Evolutionary conservation across 1,140 invertebrate species (phyloP).

Genomic region (Ephestia elutella): DNA sequence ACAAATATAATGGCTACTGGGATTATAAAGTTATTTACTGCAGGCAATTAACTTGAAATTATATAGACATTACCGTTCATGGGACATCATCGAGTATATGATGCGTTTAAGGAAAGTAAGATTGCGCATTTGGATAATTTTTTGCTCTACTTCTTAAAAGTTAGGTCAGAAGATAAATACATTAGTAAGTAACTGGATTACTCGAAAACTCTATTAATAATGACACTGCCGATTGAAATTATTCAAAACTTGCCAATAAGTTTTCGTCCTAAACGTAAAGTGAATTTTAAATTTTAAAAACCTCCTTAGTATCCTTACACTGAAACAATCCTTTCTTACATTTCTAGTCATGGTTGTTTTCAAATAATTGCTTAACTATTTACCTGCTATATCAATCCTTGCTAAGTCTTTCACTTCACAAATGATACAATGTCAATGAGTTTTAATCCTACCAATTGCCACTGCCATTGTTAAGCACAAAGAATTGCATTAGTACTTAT

Average conservation of each 20-base stretch:
- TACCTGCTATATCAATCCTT: not conserved
- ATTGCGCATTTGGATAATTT: not conserved
- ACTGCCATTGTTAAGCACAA: not conserved
- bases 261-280: too few relatives aligned
- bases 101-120: not conserved
- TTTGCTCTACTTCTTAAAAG: conserved; percentile 6
- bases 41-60: conserved; percentile 51
- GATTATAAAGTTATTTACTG: conserved; percentile 37
- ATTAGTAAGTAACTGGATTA: too few relatives aligned
- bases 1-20: conserved; percentile 15
- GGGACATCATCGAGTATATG: not conserved
- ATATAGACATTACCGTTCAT: conserved; percentile 46
- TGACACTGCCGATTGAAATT: too few relatives aligned
- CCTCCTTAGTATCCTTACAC: too few relatives aligned
- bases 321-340: too few relatives aligned
- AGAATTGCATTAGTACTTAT: conserved; percentile 11
- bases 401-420: not conserved
- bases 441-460: not conserved
- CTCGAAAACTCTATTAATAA: too few relatives aligned
- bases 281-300: too few relatives aligned
- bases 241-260: too few relatives aligned
- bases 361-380: conserved; percentile 9
- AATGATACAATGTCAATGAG: not conserved
- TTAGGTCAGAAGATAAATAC: too few relatives aligned
- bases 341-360: not conserved